Evolutionary conservation across 1,140 invertebrate species (phyloP).

Genomic region (Aricia agestis): DNA sequence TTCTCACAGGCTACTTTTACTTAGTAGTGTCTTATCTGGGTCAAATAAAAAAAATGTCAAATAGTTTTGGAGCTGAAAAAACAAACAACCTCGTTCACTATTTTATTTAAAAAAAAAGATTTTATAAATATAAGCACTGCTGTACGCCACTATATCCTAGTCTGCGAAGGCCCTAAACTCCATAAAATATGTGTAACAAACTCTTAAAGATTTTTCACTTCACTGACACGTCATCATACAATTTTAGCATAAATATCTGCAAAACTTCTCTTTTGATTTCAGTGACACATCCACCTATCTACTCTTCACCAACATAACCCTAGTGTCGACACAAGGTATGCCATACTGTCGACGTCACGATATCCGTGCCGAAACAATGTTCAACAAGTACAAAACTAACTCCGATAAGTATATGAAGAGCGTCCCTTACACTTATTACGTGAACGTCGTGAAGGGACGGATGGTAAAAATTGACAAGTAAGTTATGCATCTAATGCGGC

Average conservation of each 20-base stretch:
- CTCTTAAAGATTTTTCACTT: too few relatives aligned
- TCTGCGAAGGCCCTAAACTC: too few relatives aligned
- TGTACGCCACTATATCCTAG: too few relatives aligned
- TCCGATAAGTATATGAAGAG: constrained; percentile 70
- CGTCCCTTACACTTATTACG: constrained; percentile 72
- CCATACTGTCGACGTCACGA: constrained; percentile 70
- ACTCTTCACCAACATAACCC: constrained; percentile 77
- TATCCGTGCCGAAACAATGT: constrained; percentile 59
- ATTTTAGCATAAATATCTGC: too few relatives aligned
- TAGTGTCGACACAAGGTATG: constrained; percentile 81
- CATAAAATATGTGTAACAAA: too few relatives aligned
- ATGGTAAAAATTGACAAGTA: constrained; percentile 77
- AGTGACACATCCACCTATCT: constrained; percentile 57
- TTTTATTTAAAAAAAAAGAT: too few relatives aligned
- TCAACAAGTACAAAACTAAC: constrained; percentile 67
- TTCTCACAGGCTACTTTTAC: neutral
- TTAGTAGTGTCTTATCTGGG: too few relatives aligned
- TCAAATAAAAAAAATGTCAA: too few relatives aligned
- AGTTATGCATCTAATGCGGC: neutral
- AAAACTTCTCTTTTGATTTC: constrained; percentile 23
- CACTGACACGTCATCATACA: too few relatives aligned
- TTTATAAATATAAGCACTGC: too few relatives aligned
- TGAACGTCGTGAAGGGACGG: constrained; percentile 76
- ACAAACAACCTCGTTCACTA: too few relatives aligned
- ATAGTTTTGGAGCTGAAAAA: too few relatives aligned